Conservation (phyloP, 2,797 vertebrate genomes). For the Bryconaethiops microstoma region DNA sequence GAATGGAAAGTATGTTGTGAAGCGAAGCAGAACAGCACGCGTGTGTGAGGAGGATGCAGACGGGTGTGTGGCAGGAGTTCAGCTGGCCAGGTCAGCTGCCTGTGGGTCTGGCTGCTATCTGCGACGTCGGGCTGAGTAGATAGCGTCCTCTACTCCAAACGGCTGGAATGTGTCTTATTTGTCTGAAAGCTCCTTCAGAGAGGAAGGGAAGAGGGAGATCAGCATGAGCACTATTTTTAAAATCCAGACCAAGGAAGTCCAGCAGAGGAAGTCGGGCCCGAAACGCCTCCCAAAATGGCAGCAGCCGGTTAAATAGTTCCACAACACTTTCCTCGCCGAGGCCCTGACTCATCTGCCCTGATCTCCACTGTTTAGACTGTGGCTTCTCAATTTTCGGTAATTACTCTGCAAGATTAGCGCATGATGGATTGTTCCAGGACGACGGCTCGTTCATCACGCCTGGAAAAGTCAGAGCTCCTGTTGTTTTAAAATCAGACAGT, state of each 20-base stretch:
- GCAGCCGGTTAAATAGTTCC: constrained; percentile 49
- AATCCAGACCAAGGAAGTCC: constrained; percentile 12
- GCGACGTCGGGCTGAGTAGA: not conserved
- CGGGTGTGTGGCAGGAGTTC: constrained; percentile 52
- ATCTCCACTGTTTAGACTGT: constrained; percentile 46
- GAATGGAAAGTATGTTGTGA: constrained; percentile 70
- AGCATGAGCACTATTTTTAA: constrained; percentile 22
- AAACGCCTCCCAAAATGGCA: constrained; percentile 33
- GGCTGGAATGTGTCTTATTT: constrained; percentile 65
- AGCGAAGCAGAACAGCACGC: constrained; percentile 63
- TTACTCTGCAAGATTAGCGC: constrained; percentile 23
- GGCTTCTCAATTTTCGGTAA: constrained; percentile 35
- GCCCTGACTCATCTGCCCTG: constrained; percentile 42
- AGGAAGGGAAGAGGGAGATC: constrained; percentile 65
- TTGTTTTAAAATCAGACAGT: constrained; percentile 33
- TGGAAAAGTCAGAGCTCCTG: constrained; percentile 18
- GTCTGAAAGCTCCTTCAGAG: constrained; percentile 65
- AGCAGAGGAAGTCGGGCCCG: constrained; percentile 1
- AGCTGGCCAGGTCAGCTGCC: constrained; percentile 22
- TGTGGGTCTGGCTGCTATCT: constrained; percentile 29
- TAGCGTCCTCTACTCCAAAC: constrained; percentile 12
- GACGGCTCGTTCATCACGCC: not conserved
- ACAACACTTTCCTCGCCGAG: constrained; percentile 57
- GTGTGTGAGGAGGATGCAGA: constrained; percentile 24
- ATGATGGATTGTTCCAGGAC: constrained; percentile 4